Evolutionary conservation across 2,888 invertebrate genomes (phyloP), one percentile per base, ranked within the genome.

Genomic region (Abrostola tripartita): DNA sequence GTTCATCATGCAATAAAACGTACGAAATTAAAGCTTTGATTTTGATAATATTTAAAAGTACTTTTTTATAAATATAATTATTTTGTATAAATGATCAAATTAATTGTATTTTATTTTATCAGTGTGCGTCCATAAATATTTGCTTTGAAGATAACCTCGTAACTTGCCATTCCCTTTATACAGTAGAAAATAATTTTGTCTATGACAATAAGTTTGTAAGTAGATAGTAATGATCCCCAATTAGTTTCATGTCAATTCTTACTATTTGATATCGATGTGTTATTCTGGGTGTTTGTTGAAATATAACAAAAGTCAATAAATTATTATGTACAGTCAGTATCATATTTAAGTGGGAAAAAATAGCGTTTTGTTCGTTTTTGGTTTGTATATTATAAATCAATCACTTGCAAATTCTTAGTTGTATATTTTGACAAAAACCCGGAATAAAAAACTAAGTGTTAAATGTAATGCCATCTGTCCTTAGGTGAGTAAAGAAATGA

Each of bases 221-320:
- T 85, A 86, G 83, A 71, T 69, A 53, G 75, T 80, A 75, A 77
- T 52, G 11, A 53, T 68, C 74, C 85, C 76, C 80, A 78, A 77
- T 87, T 86, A 79, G 74, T 88, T 90, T 87, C 66, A 82, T 71
- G 90, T 90, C 89, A 90, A 90, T 91, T 90, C 83, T 84, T 79
- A 81, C 67, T 74, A 65, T 81, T 81, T 67, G 81, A 75, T 74
- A 71, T 59, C 65, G 57, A 63, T 71, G 71, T 67, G 69, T 74
- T 72, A n/a, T 63, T 65, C 51, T 54, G 42, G 62, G 41, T 65
- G 65, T 74, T 74, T 78, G 80, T 76, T 71, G 61, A 81, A 77
- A 72, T 76, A 71, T 56, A 47, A 52, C 8, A 10, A 11, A 11
- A 44, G 24, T 40, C 10, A 14, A 47, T 10, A 52, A 9, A 58